Evolutionary conservation across 2,797 vertebrate species (phyloP).

Genomic region (Falco columbarius): DNA sequence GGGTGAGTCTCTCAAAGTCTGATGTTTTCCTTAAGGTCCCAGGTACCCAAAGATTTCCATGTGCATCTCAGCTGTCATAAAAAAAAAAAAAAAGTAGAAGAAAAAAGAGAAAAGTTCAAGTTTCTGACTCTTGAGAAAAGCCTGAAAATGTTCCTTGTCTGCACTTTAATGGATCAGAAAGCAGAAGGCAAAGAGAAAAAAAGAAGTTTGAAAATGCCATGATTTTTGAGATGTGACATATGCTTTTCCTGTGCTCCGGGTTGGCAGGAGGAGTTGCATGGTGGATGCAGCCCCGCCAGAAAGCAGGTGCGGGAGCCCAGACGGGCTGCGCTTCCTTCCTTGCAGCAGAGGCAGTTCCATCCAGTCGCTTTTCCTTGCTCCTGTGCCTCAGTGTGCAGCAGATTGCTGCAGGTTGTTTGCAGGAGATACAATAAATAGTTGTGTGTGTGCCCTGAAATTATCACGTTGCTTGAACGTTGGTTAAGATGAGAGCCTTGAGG

Average conservation of each 20-base stretch:
- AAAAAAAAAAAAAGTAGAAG: neutral
- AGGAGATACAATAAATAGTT: neutral
- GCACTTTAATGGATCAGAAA: constrained; percentile 51
- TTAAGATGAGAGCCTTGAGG: neutral
- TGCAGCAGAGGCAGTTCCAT: neutral
- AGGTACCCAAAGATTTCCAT: constrained; percentile 41
- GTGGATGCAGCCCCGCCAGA: constrained; percentile 44
- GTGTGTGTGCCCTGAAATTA: neutral
- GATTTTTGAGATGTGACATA: constrained; percentile 67
- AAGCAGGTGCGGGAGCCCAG: constrained; percentile 52
- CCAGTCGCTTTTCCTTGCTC: neutral
- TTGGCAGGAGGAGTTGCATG: constrained; percentile 52
- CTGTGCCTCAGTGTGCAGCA: neutral
- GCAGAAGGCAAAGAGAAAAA: constrained; percentile 69
- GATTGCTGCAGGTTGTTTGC: constrained; percentile 19
- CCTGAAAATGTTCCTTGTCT: constrained; percentile 47
- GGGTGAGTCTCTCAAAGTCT: neutral
- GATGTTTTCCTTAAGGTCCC: constrained; percentile 36
- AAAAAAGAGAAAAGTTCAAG: neutral
- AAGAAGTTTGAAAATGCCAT: constrained; percentile 59
- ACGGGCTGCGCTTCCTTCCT: neutral
- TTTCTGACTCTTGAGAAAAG: constrained; percentile 48
- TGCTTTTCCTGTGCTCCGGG: constrained; percentile 48
- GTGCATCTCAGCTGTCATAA: neutral
- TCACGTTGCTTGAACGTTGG: neutral